Base-by-base conservation (phyloP, 2,113 vertebrate genomes). In the Lates calcarifer region DNA sequence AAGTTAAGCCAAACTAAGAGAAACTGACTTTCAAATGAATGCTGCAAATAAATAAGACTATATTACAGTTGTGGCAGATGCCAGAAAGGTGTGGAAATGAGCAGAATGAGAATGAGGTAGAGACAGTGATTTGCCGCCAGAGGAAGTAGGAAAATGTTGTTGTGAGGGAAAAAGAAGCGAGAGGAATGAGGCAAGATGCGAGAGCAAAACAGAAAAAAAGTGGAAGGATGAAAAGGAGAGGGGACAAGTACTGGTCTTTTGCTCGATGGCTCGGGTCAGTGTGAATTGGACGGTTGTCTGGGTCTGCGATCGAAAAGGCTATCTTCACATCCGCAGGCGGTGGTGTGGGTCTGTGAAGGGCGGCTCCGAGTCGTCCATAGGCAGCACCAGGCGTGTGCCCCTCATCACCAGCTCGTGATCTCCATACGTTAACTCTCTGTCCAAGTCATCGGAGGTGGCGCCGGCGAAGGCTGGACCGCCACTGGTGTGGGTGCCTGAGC, bases 291-390 rank as follows among this genome's bases (percentile, higher is more conserved):
- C 64, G 65, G 80, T 56, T 51, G 58, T 63, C 67, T 55, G 70
- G 49, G 56, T 75, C 55, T 58, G 72, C 29, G n/a, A 6, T 1
- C 12, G 18, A 41, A 17, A 17, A 33, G 28, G 10, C 55, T 6
- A 1, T 70, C 66, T 74, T 93, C 86, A 93, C 87, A 91, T 90
- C 69, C 76, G 5, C 41, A 92, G 31, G 73, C 79, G 89, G 65
- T 74, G 86, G 67, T 56, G 81, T 56, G 87, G 81, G 74, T 94
- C 92, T 5, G 95, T 95, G 66, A 97, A 95, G 0, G 96, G 94
- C 0, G 97, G 96, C 90, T 99, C 97, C 0, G 97, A 98, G 90
- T 99, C 97, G 2, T 98, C 97, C 97, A 99, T 98, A 71, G 98
- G 98, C 58, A 99, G 96, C 80, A 99, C 98, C 83, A 99, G 95